A percentile compares a stretch with the other conserved stretches of the same genome.
Conservation (phyloP, 2,113 vertebrate species). For the Spermophilus dauricus region DNA sequence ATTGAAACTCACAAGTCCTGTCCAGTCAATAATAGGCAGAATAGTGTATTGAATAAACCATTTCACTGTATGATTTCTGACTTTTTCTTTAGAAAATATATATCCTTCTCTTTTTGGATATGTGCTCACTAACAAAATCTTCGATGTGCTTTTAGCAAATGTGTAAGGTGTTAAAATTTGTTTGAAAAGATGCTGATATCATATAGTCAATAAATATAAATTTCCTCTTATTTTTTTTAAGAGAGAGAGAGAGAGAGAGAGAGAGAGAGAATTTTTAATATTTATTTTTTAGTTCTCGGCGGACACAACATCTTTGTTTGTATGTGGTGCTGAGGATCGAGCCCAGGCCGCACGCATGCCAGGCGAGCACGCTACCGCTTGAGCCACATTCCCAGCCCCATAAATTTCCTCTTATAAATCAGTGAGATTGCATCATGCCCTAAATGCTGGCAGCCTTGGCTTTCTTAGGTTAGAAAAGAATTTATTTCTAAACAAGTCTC, state of each 20-base stretch:
- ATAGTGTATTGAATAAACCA: not conserved
- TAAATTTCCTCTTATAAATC: slow-evolving; percentile 44
- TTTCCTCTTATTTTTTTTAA: slow-evolving; percentile 29
- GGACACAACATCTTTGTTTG: no score
- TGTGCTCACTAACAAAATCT: slow-evolving; percentile 44
- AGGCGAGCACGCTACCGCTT: no score
- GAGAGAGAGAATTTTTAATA: no score
- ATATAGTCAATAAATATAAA: slow-evolving; percentile 38
- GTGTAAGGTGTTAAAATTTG: slow-evolving; percentile 50
- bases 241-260: no score
- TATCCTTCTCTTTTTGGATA: not conserved
- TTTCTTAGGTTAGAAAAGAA: slow-evolving; percentile 45
- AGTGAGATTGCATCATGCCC: not conserved
- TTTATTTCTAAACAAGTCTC: slow-evolving; percentile 49
- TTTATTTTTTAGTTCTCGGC: no score
- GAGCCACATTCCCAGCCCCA: no score
- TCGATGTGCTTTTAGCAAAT: slow-evolving; percentile 58
- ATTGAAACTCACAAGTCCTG: not conserved
- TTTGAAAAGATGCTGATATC: slow-evolving; percentile 61
- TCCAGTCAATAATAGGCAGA: not conserved
- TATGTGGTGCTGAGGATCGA: no score
- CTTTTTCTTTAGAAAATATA: slow-evolving; percentile 31
- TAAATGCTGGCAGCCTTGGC: slow-evolving; percentile 1
- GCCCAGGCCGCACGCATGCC: no score
- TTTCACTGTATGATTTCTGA: slow-evolving; percentile 38